Percentiles rank a stretch among this genome's conserved stretches.
Conservation (phyloP, 2,113 vertebrate species). For the Eulemur macaco region DNA sequence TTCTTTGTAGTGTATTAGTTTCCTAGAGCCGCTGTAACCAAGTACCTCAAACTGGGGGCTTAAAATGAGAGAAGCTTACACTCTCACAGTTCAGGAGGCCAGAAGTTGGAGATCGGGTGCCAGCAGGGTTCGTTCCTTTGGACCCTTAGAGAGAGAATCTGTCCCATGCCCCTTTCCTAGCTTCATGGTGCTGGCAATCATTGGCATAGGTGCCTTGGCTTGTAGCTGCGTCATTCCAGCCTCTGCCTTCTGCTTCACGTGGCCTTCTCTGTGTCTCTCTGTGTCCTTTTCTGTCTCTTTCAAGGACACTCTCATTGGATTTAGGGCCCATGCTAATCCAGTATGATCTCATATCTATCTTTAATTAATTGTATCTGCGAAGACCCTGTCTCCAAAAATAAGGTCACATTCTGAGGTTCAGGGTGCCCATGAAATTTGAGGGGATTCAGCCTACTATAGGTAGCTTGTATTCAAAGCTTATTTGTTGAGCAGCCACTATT, state of each 20-base stretch:
- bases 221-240: background rate
- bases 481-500: background rate
- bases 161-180: background rate
- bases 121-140: background rate
- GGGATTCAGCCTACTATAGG: background rate
- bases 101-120: background rate
- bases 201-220: background rate
- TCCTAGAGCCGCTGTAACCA: background rate
- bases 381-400: background rate
- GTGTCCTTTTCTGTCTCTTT: background rate
- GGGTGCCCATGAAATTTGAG: background rate
- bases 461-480: background rate
- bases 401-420: background rate
- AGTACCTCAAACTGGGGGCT: background rate
- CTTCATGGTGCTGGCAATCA: background rate
- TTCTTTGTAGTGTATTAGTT: background rate
- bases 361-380: constrained; percentile 14
- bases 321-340: background rate
- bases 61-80: background rate
- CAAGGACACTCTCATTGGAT: background rate
- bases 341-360: background rate
- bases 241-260: background rate
- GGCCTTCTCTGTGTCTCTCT: background rate
- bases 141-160: background rate
- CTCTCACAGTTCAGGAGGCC: background rate